Evolutionary conservation across 2,113 vertebrate genomes (phyloP).

Genomic region (Laterallus jamaicensis): DNA sequence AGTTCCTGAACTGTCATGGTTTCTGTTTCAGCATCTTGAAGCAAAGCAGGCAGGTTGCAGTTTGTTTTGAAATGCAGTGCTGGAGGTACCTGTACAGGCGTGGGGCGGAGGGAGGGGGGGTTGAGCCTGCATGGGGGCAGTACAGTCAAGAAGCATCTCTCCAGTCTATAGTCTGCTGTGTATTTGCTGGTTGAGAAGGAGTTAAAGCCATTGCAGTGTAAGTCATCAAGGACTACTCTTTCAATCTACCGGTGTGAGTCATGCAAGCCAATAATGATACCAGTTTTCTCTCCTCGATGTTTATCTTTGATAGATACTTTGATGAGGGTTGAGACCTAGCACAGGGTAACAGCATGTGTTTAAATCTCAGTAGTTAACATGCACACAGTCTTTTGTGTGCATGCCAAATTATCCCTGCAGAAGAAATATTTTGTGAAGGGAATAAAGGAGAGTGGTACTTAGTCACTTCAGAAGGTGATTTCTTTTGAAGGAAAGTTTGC

Average conservation of each 20-base stretch:
- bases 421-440: not conserved
- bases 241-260: not conserved
- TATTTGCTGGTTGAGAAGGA: not conserved
- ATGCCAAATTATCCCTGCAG: not conserved
- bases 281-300: not conserved
- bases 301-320: not conserved
- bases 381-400: not conserved
- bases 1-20: not conserved
- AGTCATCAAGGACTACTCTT: not conserved
- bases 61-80: not conserved
- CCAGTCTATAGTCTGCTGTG: fast-evolving
- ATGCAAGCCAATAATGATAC: not conserved
- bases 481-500: not conserved
- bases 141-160: not conserved
- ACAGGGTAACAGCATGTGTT: not conserved
- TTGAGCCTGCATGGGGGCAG: not conserved
- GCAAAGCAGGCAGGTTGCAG: not conserved
- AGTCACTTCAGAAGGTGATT: not conserved
- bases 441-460: not conserved
- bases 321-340: not conserved
- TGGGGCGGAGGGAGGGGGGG: too few relatives aligned
- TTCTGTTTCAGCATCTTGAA: not conserved
- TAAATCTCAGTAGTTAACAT: not conserved
- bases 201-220: not conserved
- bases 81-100: not conserved